Base-by-base conservation (phyloP, 1,140 invertebrate species). In the Drosophila kurseongensis region DNA sequence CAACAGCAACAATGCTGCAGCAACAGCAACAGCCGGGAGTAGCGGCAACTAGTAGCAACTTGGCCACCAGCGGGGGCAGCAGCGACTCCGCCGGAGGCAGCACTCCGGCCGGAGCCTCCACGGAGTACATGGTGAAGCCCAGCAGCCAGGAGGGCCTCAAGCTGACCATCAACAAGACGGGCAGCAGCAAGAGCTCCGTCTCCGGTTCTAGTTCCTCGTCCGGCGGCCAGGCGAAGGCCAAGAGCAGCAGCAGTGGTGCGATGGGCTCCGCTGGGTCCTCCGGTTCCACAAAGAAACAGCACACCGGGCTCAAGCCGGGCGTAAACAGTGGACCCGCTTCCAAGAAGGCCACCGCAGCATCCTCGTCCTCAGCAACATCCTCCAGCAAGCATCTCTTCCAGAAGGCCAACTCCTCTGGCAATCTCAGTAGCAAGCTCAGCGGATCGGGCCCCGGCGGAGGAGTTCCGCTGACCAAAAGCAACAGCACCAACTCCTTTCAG, bases 101-200 rank as follows among this genome's bases (percentile, higher is more conserved):
- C 63, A 50, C 36, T 32, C 35, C 36, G 45, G 60, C 57, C 27
- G 68, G 65, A 29, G 51, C 18, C 12, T 78, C 75, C 44, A 77
- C 91, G 1, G 97, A 97, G 78, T 98, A 97, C 78, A 97, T 97
- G 83, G 83, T 86, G 38, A 86, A 83, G 57, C 79, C 83, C 41
- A 86, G 95, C 36, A 97, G 96, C 62, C 86, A 90, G 45, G 97
- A 97, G 81, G 97, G 97, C 0, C 96, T 98, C 92, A 98, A 97
- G 91, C 95, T 98, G 54, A 98, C 97, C 0, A 97, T 98, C 8
- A 98, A 97, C 81, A 98, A 97, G 93, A 97, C 96, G 1, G 78
- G 78, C 40, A 90, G 68, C 66, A 84, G 57, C 50, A 79, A 79
- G 50, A 59, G 57, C 47, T 56, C 60, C 7, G 62, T 42, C 45